These are phyloP conservation scores for Gavialis gangeticus DNA, from an alignment of 2,113 vertebrate species.

Conservation along the genomic window DNA sequence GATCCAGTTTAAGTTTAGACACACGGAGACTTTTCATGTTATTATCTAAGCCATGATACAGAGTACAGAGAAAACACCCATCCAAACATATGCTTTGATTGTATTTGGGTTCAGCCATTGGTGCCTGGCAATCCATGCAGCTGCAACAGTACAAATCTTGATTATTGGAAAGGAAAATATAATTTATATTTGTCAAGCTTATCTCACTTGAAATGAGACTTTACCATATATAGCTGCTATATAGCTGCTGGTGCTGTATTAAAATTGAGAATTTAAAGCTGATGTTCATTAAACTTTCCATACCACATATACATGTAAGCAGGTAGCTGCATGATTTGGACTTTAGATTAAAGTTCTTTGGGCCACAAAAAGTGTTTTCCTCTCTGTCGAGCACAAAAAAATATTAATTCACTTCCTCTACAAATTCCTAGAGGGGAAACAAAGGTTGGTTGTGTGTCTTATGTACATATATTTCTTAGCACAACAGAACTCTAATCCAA, in stretches of 20 bases:
- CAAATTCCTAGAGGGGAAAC: constrained; percentile 61
- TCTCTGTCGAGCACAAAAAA: background rate
- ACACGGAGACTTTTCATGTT: background rate
- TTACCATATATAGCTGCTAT: background rate
- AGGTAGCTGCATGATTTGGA: background rate
- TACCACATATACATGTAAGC: background rate
- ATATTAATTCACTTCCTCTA: constrained; percentile 46
- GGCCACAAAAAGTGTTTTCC: background rate
- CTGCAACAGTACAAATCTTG: background rate
- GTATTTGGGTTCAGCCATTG: background rate
- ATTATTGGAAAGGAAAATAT: background rate
- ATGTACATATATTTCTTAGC: constrained; percentile 39
- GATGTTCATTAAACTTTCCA: background rate
- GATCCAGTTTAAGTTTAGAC: background rate
- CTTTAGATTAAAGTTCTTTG: background rate
- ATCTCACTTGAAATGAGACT: background rate
- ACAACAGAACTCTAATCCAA: background rate
- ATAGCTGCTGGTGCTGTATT: background rate
- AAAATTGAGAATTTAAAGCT: background rate
- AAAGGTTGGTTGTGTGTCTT: constrained; percentile 30
- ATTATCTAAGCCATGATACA: background rate
- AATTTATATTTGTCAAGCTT: background rate
- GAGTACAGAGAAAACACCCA: background rate
- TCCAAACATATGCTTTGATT: background rate
- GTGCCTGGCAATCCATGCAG: background rate